Percentiles rank a stretch among this genome's conserved stretches.
Evolutionary conservation across 2,888 invertebrate genomes (phyloP).

Genomic region (Drosophila setosimentum): DNA sequence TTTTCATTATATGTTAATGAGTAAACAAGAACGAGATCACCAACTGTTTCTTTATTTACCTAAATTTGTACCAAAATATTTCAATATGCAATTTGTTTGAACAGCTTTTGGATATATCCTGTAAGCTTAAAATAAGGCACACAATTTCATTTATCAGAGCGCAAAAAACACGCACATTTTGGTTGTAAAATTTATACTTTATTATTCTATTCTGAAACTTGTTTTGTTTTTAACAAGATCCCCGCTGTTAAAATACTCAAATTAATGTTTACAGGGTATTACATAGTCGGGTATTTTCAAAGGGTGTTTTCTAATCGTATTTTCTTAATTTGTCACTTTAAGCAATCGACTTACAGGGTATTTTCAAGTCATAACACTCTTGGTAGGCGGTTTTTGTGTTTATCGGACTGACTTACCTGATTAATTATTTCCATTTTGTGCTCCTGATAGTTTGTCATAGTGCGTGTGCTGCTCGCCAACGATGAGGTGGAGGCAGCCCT

Average conservation of each 20-base stretch:
- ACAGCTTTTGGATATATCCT: slow-evolving; percentile 70
- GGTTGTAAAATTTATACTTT: too few relatives aligned
- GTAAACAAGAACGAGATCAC: slow-evolving; percentile 23
- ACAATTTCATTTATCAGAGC: too few relatives aligned
- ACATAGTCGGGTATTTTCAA: neutral
- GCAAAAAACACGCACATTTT: too few relatives aligned
- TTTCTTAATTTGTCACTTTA: neutral
- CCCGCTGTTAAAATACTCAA: neutral
- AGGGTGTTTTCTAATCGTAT: neutral
- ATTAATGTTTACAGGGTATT: neutral
- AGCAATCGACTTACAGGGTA: slow-evolving; percentile 17
- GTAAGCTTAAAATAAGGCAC: neutral
- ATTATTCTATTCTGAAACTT: neutral
- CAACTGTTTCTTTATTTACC: slow-evolving; percentile 49
- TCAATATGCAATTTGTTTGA: slow-evolving; percentile 62
- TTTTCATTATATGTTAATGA: slow-evolving; percentile 1
- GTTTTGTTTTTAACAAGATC: neutral
- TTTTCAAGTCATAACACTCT: neutral
- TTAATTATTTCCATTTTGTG: slow-evolving; percentile 84
- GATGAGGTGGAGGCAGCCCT: slow-evolving; percentile 81
- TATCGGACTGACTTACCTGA: slow-evolving; percentile 77
- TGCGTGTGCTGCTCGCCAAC: slow-evolving; percentile 79
- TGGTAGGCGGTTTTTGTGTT: slow-evolving; percentile 2
- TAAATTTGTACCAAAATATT: slow-evolving; percentile 36
- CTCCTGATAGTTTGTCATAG: slow-evolving; percentile 82